Percentiles rank a stretch among this genome's conserved stretches.
These are phyloP conservation scores for Sebastes taczanowskii DNA, from an alignment of 2,797 vertebrate genomes.

Conservation along the genomic window DNA sequence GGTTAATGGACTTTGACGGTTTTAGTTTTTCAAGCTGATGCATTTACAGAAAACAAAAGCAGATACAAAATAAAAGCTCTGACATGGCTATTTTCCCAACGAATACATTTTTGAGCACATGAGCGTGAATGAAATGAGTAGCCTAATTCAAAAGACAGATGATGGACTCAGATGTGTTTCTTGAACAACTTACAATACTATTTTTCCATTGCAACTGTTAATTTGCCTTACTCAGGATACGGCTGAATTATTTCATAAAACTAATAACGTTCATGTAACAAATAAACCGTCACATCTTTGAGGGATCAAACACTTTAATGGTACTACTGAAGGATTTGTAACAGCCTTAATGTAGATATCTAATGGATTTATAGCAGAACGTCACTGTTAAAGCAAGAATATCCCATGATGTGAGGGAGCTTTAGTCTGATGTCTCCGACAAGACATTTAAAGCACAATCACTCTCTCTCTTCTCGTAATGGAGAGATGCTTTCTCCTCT, in stretches of 20 bases:
- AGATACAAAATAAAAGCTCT: not conserved
- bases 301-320: not conserved
- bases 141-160: not conserved
- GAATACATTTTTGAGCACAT: not conserved
- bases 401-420: not conserved
- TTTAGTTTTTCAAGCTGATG: not conserved
- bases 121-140: not conserved
- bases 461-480: slow-evolving; percentile 23
- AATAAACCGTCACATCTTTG: not conserved
- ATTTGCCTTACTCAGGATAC: not conserved
- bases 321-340: not conserved
- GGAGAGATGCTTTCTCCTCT: slow-evolving; percentile 33
- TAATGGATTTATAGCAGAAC: too few species aligned
- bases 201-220: too few species aligned
- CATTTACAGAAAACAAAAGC: not conserved
- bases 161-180: not conserved
- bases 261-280: not conserved
- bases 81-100: not conserved
- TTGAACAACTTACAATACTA: too few species aligned
- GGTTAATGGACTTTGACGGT: not conserved
- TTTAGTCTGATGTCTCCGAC: not conserved
- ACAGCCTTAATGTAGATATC: not conserved
- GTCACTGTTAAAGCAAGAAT: not conserved
- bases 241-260: not conserved
- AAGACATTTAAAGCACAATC: slow-evolving; percentile 5